A percentile compares a stretch with the other conserved stretches of the same genome.
Conservation (phyloP, 1,140 invertebrate species). For the Brachionus angularis region DNA sequence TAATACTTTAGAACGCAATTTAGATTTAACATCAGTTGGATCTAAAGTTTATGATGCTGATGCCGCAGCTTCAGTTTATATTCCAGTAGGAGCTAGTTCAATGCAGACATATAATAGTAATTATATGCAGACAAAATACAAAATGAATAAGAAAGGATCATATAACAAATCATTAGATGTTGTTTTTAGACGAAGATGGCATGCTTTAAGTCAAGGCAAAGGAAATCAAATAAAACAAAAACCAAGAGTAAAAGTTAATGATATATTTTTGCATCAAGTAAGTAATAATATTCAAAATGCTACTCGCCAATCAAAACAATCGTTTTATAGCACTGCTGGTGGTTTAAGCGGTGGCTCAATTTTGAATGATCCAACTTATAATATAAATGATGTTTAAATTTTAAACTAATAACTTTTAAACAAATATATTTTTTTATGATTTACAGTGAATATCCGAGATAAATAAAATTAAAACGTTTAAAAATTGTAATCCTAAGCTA, state of each 20-base stretch:
- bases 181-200: slow-evolving; percentile 41
- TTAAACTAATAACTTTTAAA: too few species aligned
- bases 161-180: slow-evolving; percentile 43
- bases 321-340: slow-evolving; percentile 34
- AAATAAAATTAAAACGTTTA: too few species aligned
- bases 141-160: slow-evolving; percentile 21
- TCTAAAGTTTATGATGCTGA: slow-evolving; percentile 41
- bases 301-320: slow-evolving; percentile 33
- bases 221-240: slow-evolving; percentile 44
- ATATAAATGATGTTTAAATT: slow-evolving; percentile 36
- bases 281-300: slow-evolving; percentile 43
- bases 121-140: slow-evolving; percentile 34
- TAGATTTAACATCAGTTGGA: slow-evolving; percentile 41
- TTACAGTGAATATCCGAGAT: too few species aligned
- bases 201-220: slow-evolving; percentile 42
- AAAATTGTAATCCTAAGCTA: too few species aligned
- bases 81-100: slow-evolving; percentile 35
- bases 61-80: slow-evolving; percentile 21
- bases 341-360: not conserved
- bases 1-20: not conserved
- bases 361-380: slow-evolving; percentile 25
- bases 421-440: too few species aligned
- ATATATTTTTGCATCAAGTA: slow-evolving; percentile 43
- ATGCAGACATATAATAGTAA: slow-evolving; percentile 42
- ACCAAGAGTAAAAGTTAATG: slow-evolving; percentile 42